A percentile compares a stretch with the other conserved stretches of the same genome.
Evolutionary conservation across 2,797 vertebrate genomes (phyloP).

Genomic region (Forpus xanthops): DNA sequence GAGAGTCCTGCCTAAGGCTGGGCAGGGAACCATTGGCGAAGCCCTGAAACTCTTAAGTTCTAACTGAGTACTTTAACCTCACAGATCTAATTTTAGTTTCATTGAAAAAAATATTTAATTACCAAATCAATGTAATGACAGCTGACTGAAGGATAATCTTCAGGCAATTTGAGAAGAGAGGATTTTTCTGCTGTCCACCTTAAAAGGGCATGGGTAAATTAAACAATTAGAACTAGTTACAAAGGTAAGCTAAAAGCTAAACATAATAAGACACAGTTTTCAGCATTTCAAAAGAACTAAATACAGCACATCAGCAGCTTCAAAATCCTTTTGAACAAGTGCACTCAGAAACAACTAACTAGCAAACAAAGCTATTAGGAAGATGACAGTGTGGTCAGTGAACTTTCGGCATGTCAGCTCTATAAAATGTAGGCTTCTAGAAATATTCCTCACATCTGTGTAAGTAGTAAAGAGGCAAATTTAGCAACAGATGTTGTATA

Average conservation of each 20-base stretch:
- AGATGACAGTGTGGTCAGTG: constrained; percentile 32
- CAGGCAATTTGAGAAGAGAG: background rate
- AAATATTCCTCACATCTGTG: constrained; percentile 25
- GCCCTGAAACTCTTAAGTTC: background rate
- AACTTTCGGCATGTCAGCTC: constrained; percentile 41
- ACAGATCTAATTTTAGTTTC: background rate
- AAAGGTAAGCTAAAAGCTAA: constrained; percentile 61
- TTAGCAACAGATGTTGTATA: background rate
- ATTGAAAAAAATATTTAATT: constrained; percentile 9
- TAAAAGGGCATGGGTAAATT: constrained; percentile 3
- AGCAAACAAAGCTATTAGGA: constrained; percentile 68
- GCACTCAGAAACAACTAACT: constrained; percentile 65
- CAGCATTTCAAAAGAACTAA: constrained; percentile 66
- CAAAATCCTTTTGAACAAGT: constrained; percentile 67
- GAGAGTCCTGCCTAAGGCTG: background rate
- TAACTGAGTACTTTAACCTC: background rate
- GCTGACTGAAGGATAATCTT: background rate
- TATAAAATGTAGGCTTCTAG: constrained; percentile 22
- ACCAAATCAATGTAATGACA: background rate
- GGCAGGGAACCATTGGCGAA: background rate
- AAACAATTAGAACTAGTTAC: constrained; percentile 38
- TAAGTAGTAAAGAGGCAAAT: constrained; percentile 24
- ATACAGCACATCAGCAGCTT: constrained; percentile 67
- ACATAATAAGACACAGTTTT: constrained; percentile 65
- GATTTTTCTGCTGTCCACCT: constrained; percentile 17